A percentile compares a stretch with the other conserved stretches of the same genome.
Conservation (phyloP, 2,797 vertebrate species). For the Lateolabrax maculatus region DNA sequence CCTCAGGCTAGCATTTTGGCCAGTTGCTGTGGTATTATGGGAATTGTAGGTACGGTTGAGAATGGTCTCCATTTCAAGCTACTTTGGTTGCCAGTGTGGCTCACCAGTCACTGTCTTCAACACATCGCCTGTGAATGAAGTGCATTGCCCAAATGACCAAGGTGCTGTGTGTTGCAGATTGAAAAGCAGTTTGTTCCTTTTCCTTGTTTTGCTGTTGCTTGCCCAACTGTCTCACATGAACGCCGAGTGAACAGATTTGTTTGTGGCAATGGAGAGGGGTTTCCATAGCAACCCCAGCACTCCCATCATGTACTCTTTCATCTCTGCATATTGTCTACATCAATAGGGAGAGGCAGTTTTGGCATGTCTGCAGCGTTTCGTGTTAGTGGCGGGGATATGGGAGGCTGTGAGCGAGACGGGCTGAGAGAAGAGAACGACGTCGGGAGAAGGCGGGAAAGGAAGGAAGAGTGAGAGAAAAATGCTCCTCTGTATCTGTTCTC, state of each 20-base stretch:
- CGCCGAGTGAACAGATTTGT: slow-evolving; percentile 67
- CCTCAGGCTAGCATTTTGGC: slow-evolving; percentile 32
- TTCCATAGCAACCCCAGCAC: slow-evolving; percentile 73
- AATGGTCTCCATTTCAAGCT: slow-evolving; percentile 21
- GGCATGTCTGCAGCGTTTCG: slow-evolving; percentile 18
- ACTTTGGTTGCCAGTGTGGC: slow-evolving; percentile 14
- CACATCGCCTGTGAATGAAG: background rate
- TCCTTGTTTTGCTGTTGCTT: slow-evolving; percentile 10
- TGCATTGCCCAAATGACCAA: slow-evolving; percentile 6
- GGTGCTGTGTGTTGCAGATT: background rate
- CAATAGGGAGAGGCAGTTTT: slow-evolving; percentile 35
- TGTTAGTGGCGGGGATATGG: slow-evolving; percentile 5
- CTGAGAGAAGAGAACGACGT: background rate
- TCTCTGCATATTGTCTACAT: slow-evolving; percentile 53
- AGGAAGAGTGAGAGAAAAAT: slow-evolving; percentile 5
- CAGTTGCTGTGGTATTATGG: slow-evolving; percentile 44
- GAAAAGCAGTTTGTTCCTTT: slow-evolving; percentile 9
- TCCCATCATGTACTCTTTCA: slow-evolving; percentile 45
- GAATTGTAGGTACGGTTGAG: slow-evolving; percentile 20
- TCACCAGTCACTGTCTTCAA: slow-evolving; percentile 5
- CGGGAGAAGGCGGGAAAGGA: background rate
- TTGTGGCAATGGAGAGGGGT: slow-evolving; percentile 61
- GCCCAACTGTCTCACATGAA: slow-evolving; percentile 29
- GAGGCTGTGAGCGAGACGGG: slow-evolving; percentile 2
- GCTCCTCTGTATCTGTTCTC: slow-evolving; percentile 22